A percentile compares a stretch with the other conserved stretches of the same genome.
Evolutionary conservation across 2,888 invertebrate species (phyloP).

Genomic region (Nemurella pictetii): DNA sequence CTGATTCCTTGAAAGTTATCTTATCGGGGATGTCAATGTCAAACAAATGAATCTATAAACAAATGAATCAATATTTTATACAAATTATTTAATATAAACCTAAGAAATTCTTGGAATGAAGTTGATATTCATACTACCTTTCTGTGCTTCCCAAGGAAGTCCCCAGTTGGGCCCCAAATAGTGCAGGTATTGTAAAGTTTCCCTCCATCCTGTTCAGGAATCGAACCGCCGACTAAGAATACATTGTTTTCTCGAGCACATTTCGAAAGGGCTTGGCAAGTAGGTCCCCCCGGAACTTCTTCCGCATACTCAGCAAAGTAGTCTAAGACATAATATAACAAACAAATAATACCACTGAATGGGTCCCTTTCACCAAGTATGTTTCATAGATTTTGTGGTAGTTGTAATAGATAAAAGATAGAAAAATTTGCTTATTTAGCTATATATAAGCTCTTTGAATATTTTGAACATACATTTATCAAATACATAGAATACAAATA

Average conservation of each 20-base stretch:
- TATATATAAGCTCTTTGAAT: background rate
- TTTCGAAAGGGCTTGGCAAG: constrained; percentile 68
- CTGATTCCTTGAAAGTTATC: constrained; percentile 91
- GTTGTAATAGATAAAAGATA: too few relatives aligned
- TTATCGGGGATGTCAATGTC: constrained; percentile 94
- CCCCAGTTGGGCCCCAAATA: constrained; percentile 78
- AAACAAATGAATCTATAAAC: constrained; percentile 81
- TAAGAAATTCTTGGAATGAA: constrained; percentile 8
- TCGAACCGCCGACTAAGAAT: constrained; percentile 86
- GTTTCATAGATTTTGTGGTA: too few relatives aligned
- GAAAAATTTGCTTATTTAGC: too few relatives aligned
- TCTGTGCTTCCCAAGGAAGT: constrained; percentile 76
- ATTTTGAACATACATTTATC: background rate
- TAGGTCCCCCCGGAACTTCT: constrained; percentile 75
- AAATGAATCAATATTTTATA: constrained; percentile 41
- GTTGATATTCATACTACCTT: constrained; percentile 63
- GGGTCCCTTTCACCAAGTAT: background rate
- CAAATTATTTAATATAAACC: background rate
- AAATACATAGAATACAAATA: background rate
- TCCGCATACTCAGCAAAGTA: constrained; percentile 88
- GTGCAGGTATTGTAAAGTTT: constrained; percentile 86
- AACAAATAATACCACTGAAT: background rate
- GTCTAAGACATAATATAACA: too few relatives aligned
- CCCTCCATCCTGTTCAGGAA: constrained; percentile 74
- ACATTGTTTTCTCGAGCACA: constrained; percentile 76